Conservation (phyloP, 2,888 invertebrate species). For the Idaea straminata region DNA sequence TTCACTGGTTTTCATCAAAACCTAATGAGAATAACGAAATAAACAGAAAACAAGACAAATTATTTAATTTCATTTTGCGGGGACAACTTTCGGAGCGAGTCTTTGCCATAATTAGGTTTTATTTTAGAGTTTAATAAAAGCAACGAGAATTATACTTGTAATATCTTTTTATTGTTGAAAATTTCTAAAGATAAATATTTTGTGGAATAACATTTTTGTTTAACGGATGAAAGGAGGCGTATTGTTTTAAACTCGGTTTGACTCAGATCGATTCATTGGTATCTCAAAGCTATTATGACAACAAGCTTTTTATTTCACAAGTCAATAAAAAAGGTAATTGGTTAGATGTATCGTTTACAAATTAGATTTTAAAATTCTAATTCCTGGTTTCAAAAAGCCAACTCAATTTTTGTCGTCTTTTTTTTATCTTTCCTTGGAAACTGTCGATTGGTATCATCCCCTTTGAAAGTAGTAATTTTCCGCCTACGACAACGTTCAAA, state of each 20-base stretch:
- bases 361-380: too few relatives aligned
- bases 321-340: too few relatives aligned
- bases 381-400: too few relatives aligned
- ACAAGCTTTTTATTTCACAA: not conserved
- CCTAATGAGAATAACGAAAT: slow-evolving; percentile 42
- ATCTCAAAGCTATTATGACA: not conserved
- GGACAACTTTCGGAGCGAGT: slow-evolving; percentile 10
- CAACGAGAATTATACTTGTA: not conserved
- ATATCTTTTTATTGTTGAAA: not conserved
- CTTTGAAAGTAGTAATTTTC: too few relatives aligned
- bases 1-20: slow-evolving; percentile 28
- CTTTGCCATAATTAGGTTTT: slow-evolving; percentile 25
- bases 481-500: too few relatives aligned
- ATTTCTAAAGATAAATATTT: not conserved
- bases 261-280: not conserved
- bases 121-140: slow-evolving; percentile 12
- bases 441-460: too few relatives aligned
- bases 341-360: too few relatives aligned
- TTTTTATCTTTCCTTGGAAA: too few relatives aligned
- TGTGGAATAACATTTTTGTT: not conserved
- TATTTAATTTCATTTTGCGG: slow-evolving; percentile 28
- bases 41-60: slow-evolving; percentile 39
- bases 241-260: not conserved
- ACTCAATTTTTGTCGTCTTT: too few relatives aligned
- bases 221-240: not conserved